Evolutionary conservation across 1,140 invertebrate species (phyloP).

Genomic region (Telenomus remus): DNA sequence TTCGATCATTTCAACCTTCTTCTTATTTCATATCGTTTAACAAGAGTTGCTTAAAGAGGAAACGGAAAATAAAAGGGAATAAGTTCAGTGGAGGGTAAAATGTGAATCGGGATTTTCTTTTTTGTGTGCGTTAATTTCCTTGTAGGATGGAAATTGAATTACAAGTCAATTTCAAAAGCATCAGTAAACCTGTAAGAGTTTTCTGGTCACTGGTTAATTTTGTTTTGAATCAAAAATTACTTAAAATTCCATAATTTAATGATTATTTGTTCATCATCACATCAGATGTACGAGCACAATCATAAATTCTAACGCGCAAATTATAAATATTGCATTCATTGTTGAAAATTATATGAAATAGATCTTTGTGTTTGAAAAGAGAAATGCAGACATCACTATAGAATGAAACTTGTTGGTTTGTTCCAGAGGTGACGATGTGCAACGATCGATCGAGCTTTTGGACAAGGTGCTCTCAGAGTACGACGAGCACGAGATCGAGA

Average conservation of each 20-base stretch:
- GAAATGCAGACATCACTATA: conserved; percentile 65
- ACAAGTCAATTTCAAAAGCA: conserved; percentile 32
- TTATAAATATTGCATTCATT: too few relatives aligned
- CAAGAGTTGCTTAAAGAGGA: too few relatives aligned
- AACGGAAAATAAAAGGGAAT: too few relatives aligned
- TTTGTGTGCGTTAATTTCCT: conserved; percentile 20
- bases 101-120: too few relatives aligned
- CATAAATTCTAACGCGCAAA: too few relatives aligned
- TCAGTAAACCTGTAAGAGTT: conserved; percentile 7
- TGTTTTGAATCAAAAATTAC: neutral
- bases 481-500: conserved; percentile 83
- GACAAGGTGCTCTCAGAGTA: conserved; percentile 91
- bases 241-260: too few relatives aligned
- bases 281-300: too few relatives aligned
- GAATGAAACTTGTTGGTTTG: conserved; percentile 69
- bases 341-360: neutral
- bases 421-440: conserved; percentile 87
- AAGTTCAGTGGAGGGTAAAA: too few relatives aligned
- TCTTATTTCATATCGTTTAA: too few relatives aligned
- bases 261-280: too few relatives aligned
- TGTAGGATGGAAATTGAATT: conserved; percentile 16
- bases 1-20: too few relatives aligned
- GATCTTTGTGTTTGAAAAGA: neutral
- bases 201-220: neutral
- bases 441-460: conserved; percentile 87